These are phyloP conservation scores for Cosmorhoe ocellata DNA, from an alignment of 2,888 invertebrate species.

Conservation along the genomic window DNA sequence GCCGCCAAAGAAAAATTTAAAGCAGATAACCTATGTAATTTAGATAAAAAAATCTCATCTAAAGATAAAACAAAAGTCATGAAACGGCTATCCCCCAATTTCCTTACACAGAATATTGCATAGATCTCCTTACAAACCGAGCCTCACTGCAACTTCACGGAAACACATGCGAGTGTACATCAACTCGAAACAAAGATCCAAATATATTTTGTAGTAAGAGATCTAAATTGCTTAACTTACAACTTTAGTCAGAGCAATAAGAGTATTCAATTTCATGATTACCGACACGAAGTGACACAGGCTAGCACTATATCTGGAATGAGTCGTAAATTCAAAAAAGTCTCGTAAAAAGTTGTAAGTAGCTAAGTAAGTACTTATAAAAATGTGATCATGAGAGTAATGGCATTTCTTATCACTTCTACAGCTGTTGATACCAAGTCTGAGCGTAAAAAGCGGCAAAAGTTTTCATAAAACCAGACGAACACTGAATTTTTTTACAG, in stretches of 20 bases:
- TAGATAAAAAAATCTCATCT: slow-evolving; percentile 31
- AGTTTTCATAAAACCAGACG: no score
- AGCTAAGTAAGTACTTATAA: slow-evolving; percentile 28
- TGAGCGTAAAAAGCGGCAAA: background rate
- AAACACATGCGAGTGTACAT: no score
- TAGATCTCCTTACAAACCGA: no score
- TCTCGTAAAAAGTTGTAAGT: slow-evolving; percentile 34
- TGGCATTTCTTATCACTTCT: slow-evolving; percentile 19
- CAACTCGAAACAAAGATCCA: no score
- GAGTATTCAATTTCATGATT: background rate
- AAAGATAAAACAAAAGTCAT: slow-evolving; percentile 32
- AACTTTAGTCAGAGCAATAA: background rate
- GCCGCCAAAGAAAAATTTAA: slow-evolving; percentile 10
- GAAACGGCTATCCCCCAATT: slow-evolving; percentile 32
- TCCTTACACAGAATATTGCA: slow-evolving; percentile 19
- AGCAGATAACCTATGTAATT: slow-evolving; percentile 28
- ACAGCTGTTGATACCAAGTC: background rate
- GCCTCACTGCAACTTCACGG: no score
- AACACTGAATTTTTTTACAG: no score
- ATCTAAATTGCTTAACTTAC: no score
- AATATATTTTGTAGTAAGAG: no score
- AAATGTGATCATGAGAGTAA: slow-evolving; percentile 27
- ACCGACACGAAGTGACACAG: background rate
- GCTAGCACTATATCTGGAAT: slow-evolving; percentile 16
- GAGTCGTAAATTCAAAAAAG: slow-evolving; percentile 32